These are phyloP conservation scores for Aphelocoma coerulescens DNA, from an alignment of 2,113 vertebrate species.

Conservation along the genomic window DNA sequence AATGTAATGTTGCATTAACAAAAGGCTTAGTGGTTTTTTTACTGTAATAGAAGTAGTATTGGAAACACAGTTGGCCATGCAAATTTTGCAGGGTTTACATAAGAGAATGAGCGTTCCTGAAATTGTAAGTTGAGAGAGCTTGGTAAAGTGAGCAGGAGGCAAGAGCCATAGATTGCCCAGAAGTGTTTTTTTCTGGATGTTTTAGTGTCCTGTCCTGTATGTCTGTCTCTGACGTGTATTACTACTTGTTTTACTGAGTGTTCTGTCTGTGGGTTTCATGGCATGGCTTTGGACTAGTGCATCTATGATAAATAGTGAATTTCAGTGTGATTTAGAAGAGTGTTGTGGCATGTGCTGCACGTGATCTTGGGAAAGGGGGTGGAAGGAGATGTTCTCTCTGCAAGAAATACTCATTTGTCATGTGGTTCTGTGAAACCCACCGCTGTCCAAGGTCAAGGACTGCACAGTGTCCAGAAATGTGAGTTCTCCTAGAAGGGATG, in stretches of 20 bases:
- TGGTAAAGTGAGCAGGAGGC: background rate
- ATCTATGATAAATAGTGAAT: background rate
- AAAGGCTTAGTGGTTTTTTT: background rate
- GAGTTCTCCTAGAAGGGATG: constrained; percentile 43
- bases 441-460: constrained; percentile 71
- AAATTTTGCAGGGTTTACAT: constrained; percentile 44
- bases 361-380: constrained; percentile 4
- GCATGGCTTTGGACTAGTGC: background rate
- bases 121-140: background rate
- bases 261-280: background rate
- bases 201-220: background rate
- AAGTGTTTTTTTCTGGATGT: background rate
- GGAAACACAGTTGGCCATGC: constrained; percentile 18
- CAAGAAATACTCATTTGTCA: constrained; percentile 69
- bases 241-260: background rate
- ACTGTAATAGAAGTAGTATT: constrained; percentile 35
- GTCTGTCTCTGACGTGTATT: background rate
- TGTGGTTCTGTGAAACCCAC: constrained; percentile 45
- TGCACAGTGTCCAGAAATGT: constrained; percentile 58
- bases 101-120: background rate
- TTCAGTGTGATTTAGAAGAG: constrained; percentile 26
- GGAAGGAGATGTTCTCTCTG: constrained; percentile 43
- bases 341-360: background rate
- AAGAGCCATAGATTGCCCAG: background rate
- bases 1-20: constrained; percentile 54